Conservation (phyloP, 2,113 vertebrate genomes). For the Apus apus region DNA sequence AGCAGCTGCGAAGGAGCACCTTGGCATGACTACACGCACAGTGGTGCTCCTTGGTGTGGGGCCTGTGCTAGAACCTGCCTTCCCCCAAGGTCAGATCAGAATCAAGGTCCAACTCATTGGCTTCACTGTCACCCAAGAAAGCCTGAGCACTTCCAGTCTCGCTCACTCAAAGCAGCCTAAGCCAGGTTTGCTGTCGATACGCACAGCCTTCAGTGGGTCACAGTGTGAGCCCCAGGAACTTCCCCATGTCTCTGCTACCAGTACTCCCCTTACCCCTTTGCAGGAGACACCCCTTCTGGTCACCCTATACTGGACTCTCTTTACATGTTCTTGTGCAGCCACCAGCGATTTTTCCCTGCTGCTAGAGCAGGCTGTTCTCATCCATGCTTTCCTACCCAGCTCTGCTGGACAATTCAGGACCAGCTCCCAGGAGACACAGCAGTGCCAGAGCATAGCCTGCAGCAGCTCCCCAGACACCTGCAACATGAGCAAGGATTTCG, state of each 20-base stretch:
- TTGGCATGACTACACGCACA: background rate
- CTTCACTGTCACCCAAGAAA: background rate
- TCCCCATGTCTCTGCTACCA: background rate
- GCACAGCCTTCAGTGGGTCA: background rate
- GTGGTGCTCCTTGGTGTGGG: no score
- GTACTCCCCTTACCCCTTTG: background rate
- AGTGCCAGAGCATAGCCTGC: background rate
- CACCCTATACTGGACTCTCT: background rate
- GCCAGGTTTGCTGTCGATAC: background rate
- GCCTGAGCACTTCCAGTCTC: background rate
- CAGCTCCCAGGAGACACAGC: background rate
- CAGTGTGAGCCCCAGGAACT: background rate
- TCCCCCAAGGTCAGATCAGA: background rate
- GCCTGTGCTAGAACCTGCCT: background rate
- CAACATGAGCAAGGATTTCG: background rate
- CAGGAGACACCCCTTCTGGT: background rate
- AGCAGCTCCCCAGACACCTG: background rate
- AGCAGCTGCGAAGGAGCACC: background rate
- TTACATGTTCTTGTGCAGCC: background rate
- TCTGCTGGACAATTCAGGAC: background rate
- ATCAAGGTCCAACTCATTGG: rapidly evolving
- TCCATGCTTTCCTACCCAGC: background rate
- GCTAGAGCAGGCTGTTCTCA: background rate
- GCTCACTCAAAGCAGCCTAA: background rate
- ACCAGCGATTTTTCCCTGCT: background rate